These are phyloP conservation scores for Meda fulgida DNA, from an alignment of 2,797 vertebrate species.

Conservation along the genomic window DNA sequence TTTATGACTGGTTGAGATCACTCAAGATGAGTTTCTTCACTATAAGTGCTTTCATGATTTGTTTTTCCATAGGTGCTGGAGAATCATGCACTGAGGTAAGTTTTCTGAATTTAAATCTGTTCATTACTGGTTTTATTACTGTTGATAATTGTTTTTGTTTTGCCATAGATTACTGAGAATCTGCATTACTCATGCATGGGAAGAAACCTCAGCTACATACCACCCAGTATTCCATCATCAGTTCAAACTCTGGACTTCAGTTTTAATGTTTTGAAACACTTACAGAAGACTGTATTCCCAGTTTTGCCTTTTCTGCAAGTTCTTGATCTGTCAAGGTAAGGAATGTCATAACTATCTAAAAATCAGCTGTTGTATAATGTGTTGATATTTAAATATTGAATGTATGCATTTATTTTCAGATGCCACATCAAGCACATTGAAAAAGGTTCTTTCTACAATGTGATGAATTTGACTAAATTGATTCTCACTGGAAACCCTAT, in stretches of 20 bases:
- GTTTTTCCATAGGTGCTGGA: not conserved
- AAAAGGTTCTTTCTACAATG: conserved; percentile 73
- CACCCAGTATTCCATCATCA: not conserved
- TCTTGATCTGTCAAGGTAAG: conserved; percentile 35
- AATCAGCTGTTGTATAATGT: not conserved
- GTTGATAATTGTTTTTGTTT: not conserved
- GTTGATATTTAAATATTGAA: not conserved
- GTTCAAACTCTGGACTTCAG: conserved; percentile 37
- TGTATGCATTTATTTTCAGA: conserved; percentile 29
- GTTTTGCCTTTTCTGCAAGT: conserved; percentile 6
- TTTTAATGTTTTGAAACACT: conserved; percentile 26
- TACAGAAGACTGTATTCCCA: conserved; percentile 5
- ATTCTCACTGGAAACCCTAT: conserved; percentile 81
- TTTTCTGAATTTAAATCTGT: not conserved
- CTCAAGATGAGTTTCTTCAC: not conserved
- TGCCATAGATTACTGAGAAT: not conserved
- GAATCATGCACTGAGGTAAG: not conserved
- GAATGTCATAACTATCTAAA: not conserved
- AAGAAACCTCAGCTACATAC: conserved; percentile 17
- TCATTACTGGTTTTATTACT: not conserved
- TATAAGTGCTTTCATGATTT: not conserved
- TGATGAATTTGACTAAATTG: conserved; percentile 73
- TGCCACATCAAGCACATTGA: conserved; percentile 70
- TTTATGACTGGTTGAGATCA: not conserved
- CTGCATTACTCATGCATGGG: not conserved